Conservation (phyloP, 2,888 invertebrate species). For the Cryptus viduatorius region DNA sequence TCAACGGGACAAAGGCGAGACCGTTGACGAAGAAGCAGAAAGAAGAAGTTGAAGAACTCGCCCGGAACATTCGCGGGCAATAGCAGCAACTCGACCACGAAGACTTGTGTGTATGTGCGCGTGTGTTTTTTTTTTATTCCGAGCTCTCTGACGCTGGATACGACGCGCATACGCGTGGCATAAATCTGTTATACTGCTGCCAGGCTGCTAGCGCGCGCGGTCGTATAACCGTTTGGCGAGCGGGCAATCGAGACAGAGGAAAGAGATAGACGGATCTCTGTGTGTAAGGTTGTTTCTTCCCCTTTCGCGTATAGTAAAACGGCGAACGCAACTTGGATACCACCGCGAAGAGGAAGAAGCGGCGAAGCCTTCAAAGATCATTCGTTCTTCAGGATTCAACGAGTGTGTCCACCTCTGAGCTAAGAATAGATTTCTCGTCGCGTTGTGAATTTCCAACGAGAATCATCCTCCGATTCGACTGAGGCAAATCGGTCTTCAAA, state of each 20-base stretch:
- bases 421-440: slow-evolving; percentile 53
- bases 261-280: slow-evolving; percentile 38
- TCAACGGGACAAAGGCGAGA: slow-evolving; percentile 33
- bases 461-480: slow-evolving; percentile 1
- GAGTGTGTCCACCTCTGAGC: slow-evolving; percentile 31
- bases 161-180: slow-evolving; percentile 66
- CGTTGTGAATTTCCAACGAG: background rate
- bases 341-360: slow-evolving; percentile 40
- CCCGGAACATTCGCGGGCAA: slow-evolving; percentile 44
- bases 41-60: slow-evolving; percentile 32
- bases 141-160: slow-evolving; percentile 41
- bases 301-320: slow-evolving; percentile 23
- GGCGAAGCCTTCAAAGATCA: slow-evolving; percentile 45
- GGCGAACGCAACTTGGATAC: slow-evolving; percentile 38
- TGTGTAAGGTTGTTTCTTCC: slow-evolving; percentile 42
- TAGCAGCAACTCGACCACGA: slow-evolving; percentile 41
- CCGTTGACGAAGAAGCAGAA: slow-evolving; percentile 23
- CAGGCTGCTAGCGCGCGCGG: slow-evolving; percentile 58
- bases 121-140: slow-evolving; percentile 15
- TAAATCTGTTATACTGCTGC: slow-evolving; percentile 67
- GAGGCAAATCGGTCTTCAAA: background rate
- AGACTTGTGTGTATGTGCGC: background rate
- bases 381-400: slow-evolving; percentile 43
- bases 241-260: slow-evolving; percentile 60
- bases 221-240: slow-evolving; percentile 69